Evolutionary conservation across 2,113 vertebrate species (phyloP), one percentile per base, ranked within the genome.

Genomic region (Nibea albiflora): DNA sequence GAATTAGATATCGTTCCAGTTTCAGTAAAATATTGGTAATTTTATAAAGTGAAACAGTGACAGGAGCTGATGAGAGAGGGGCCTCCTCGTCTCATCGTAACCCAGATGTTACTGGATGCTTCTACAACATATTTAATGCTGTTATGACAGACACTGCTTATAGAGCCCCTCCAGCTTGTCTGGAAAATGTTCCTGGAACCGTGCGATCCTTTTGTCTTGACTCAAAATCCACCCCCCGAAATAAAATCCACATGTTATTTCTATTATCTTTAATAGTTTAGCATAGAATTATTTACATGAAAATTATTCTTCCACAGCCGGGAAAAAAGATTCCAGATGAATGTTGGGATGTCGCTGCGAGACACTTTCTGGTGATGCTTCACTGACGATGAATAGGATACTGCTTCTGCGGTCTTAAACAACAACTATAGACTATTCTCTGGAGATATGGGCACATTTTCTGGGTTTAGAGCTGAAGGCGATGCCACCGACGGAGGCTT

Each of bases 181-280:
- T 87, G 83, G 80, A 81, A 86, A 86, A 83, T 28, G 52, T 78
- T 88, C 74, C 67, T 64, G 71, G 76, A 76, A 68, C 65, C 15
- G 53, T 46, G 69, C 53, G 24, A 80, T 69, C 53, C 78, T 70
- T 89, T 80, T 82, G 89, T 91, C 85, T 81, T 9, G 47, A 77
- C 73, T 85, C 64, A 44, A 80, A 85, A 80, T 78, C 44, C 84
- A 78, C 31, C 56, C 31, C 56, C 64, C 22, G 22, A 84, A 92
- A 88, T 81, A 72, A 76, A 85, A 83, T 26, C 82, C 90, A 92
- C 78, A 87, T 89, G 88, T 83, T 87, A 73, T 84, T 76, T 70
- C 73, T 65, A 81, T 91, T 83, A 71, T 85, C 76, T 85, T 73
- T 75, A 73, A 85, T 86, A 81, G 76, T 78, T 81, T 63, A 66